These are phyloP conservation scores for Coreius guichenoti DNA, from an alignment of 2,797 vertebrate species.

Conservation along the genomic window DNA sequence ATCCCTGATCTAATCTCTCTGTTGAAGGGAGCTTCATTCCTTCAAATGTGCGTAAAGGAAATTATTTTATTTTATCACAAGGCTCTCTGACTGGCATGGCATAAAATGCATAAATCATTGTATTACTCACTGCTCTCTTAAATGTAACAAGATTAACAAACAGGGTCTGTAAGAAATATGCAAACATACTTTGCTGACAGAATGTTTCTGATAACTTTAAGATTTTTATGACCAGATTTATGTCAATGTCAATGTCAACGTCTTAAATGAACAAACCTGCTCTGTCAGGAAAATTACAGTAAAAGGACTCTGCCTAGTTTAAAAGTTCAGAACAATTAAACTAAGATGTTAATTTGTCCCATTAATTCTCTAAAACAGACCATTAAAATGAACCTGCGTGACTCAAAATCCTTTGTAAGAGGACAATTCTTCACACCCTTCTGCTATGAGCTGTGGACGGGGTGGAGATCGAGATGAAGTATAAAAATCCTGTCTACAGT, in stretches of 20 bases:
- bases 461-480: constrained; percentile 21
- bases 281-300: not conserved
- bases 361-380: not conserved
- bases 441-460: not conserved
- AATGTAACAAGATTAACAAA: not conserved
- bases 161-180: not conserved
- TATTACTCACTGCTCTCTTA: not conserved
- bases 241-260: too few relatives aligned
- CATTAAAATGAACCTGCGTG: not conserved
- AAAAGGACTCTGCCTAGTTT: not conserved
- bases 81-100: too few relatives aligned
- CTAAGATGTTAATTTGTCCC: constrained; percentile 14
- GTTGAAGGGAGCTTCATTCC: not conserved
- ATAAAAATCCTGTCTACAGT: not conserved
- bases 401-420: constrained; percentile 13
- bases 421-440: not conserved
- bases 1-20: not conserved
- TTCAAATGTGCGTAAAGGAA: not conserved
- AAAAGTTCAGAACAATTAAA: not conserved
- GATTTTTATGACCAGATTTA: not conserved
- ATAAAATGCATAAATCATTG: not conserved
- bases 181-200: not conserved
- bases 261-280: not conserved
- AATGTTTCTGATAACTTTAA: not conserved
- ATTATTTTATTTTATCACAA: not conserved